Evolutionary conservation across 2,888 invertebrate genomes (phyloP), one percentile per base, ranked within the genome.

Genomic region (Drosophila quinaria): DNA sequence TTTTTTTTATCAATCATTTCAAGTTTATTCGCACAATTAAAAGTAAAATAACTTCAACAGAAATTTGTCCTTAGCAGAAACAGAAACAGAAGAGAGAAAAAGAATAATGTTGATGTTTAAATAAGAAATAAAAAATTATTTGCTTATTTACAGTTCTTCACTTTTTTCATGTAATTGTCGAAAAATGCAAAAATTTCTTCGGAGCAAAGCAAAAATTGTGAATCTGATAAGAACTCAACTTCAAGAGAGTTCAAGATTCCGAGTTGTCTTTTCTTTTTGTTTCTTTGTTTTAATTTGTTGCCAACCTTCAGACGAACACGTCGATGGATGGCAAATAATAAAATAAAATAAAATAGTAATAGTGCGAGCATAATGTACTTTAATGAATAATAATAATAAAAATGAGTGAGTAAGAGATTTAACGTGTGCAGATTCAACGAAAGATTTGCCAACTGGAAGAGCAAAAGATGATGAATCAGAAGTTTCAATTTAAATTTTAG

Each of bases 221-320:
- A 56, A 52, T 63, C 68, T 64, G 75, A 75, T 75, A 75, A 75
- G 60, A 25, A 25, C 44, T 22, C 11, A n/a, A 56, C 10, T 44
- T 31, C 4, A 22, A 22, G 6, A 8, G 4, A 35, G 50, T 35
- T 50, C 33, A 50, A 22, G 33, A 8, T 35, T 39, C 39, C n/a
- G 37, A 39, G 25, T 15, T 50, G 47, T 47, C 47, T 33, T 6
- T 49, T 22, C 4, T 22, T 22, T 22, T 22, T 22, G 22, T 22
- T 22, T 22, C 22, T 22, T 22, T 22, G 22, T 17, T 19, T 33
- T 25, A 1, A 25, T 25, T 25, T 33, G 33, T 33, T 17, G 39
- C 11, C 41, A 75, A 75, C 75, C 63, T 75, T 75, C 75, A 50
- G 47, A 11, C 39, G 35, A 50, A 68, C 63, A 75, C 75, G 75